Evolutionary conservation across 2,888 invertebrate species (phyloP), one percentile per base, ranked within the genome.

Genomic region (Malthinus seriepunctatus): DNA sequence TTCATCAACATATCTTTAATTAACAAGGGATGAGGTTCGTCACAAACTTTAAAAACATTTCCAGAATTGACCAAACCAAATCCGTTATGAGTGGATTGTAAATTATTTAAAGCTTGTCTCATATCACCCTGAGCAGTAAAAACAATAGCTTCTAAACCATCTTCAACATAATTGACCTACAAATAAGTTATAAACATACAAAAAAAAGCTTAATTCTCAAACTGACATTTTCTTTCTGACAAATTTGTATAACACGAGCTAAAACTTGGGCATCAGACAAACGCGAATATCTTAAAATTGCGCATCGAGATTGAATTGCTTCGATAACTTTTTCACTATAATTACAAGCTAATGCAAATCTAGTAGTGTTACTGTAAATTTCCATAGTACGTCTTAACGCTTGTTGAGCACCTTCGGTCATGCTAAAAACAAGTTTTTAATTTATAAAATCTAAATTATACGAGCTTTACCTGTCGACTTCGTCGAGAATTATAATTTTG

Each of bases 391-490:
- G 86, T 12, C 99, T 85, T 52, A 99, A 80, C 0, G 99, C 99
- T 78, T 98, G 97, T 78, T 99, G 98, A 0, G 99, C 99, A 0
- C 97, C 97, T 70, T 97, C 97, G 0, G 99, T 99, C 99, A 99
- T 99, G 76, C 97, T 93, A 73, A 69, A 49, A 47, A 31, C 42
- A 3, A 34, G n/a, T 35, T 32, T 2, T 10, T 31, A 15, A 42
- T 7, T 37, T 4, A 23, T 6, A 14, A 34, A 35, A 23, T 8
- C 11, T 10, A 37, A 32, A 37, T 38, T 10, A 9, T 8, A 32
- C 23, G 3, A 8, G 10, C 31, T 47, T 46, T 75, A 86, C 86
- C 86, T 89, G 81, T 97, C 97, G 0, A 97, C 97, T 80, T 99
- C 99, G 80, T 99, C 99, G 32, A 99, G 81, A 70, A 99, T 97